Base-by-base conservation (phyloP, 2,888 invertebrate species). In the Drosophila paramelanica region DNA sequence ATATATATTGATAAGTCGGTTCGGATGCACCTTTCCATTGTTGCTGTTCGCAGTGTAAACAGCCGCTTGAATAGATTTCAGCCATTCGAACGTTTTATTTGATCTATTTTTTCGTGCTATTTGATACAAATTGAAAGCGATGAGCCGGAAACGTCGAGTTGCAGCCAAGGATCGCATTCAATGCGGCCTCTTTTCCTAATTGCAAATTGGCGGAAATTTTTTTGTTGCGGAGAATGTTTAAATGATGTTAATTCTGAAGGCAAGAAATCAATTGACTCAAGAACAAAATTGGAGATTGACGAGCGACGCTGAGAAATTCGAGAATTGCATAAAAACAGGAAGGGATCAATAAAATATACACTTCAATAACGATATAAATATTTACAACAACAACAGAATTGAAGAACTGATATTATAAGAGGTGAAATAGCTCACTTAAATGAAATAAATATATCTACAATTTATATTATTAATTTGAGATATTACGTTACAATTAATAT, bases 101-200 rank as follows among this genome's bases (percentile, higher is more conserved):
- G 17, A 27, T 25, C 38, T 14, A 17, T 3, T 41, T 36, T 17
- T 33, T 7, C 50, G 13, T 5, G 70, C 60, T 60, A 78, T 77
- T 85, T 82, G 82, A 83, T 88, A 77, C 79, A 79, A 88, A 83
- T 88, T 53, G 83, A 77, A 83, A 85, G 88, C 88, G 83, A 88
- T 71, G 83, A 82, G 65, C 74, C 79, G 88, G 86, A 83, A 83
- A 83, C 86, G 82, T 88, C 82, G 82, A 85, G 70, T 83, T 59
- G 50, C 41, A 27, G 42, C 36, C 53, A 36, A 57, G 58, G 51
- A 75, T 58, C 57, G 33, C 14, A 46, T 59, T 67, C 23, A 46
- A 41, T 36, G 46, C 25, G 41, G n/a, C 20, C 31, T 4, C 17
- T 33, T 13, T 42, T 33, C 17, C 14, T 33, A 58, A 69, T 64